phyloP scores from a whole-genome alignment of 2,888 invertebrate genomes.

The Lasioglossum vierecki region DNA sequence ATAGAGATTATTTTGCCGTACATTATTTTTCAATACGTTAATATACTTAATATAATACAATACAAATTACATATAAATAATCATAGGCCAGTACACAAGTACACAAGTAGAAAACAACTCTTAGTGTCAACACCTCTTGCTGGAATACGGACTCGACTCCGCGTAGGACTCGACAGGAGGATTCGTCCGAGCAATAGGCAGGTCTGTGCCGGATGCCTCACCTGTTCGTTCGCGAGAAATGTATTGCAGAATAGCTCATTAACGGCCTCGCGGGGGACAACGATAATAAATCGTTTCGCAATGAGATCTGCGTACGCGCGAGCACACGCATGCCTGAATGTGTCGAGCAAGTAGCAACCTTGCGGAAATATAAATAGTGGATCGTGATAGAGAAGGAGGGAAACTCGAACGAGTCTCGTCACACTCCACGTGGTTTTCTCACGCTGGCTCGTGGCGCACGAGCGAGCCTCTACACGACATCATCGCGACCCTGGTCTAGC shows the following conservation, averaged over 20 bases:
- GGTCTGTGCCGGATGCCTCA: background rate
- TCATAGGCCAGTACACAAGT: too few species aligned
- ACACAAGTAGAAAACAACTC: too few species aligned
- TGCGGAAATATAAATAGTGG: conserved; percentile 66
- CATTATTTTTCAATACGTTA: too few species aligned
- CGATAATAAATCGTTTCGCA: conserved; percentile 75
- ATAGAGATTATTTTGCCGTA: too few species aligned
- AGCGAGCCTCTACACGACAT: conserved; percentile 36
- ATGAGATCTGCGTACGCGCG: conserved; percentile 55
- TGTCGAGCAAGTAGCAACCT: conserved; percentile 52
- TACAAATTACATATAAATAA: too few species aligned
- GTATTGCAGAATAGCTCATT: background rate
- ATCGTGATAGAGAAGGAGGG: conserved; percentile 34
- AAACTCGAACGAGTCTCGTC: conserved; percentile 57
- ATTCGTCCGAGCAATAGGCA: background rate
- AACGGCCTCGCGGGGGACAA: conserved; percentile 67
- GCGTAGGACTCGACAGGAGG: background rate
- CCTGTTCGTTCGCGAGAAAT: conserved; percentile 8
- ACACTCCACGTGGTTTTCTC: conserved; percentile 65
- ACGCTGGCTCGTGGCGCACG: conserved; percentile 43
- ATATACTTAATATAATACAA: too few species aligned
- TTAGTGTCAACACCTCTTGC: background rate
- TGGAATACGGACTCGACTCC: background rate
- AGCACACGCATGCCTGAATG: conserved; percentile 33
- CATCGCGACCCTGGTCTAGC: conserved; percentile 38